Percentiles rank a stretch among this genome's conserved stretches.
These are phyloP conservation scores for Atherinosoma microstoma DNA, from an alignment of 2,797 vertebrate species.

Conservation along the genomic window DNA sequence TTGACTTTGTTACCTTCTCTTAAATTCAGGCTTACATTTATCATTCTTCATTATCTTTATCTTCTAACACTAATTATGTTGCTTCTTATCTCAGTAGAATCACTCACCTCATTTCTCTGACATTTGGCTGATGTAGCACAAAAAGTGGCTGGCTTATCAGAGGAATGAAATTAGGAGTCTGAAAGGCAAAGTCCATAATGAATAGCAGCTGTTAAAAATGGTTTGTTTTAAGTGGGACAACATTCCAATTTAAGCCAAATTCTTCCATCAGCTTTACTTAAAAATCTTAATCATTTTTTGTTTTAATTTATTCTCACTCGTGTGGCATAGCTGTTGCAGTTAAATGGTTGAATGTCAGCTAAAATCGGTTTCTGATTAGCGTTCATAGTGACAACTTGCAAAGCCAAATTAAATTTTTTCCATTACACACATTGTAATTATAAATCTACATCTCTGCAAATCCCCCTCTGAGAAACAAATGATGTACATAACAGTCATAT, in stretches of 20 bases:
- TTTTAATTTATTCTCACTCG: constrained; percentile 26
- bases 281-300: constrained; percentile 10
- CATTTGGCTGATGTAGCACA: constrained; percentile 46
- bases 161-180: constrained; percentile 25
- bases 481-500: constrained; percentile 67
- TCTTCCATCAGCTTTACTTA: not conserved
- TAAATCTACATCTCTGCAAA: constrained; percentile 68
- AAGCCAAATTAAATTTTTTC: constrained; percentile 70
- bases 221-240: constrained; percentile 19
- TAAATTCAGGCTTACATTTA: constrained; percentile 52
- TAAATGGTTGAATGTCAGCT: constrained; percentile 54
- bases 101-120: constrained; percentile 44
- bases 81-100: constrained; percentile 61
- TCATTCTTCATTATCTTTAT: constrained; percentile 68
- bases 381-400: constrained; percentile 43
- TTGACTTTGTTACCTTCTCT: constrained; percentile 57
- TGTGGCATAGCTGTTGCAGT: constrained; percentile 19
- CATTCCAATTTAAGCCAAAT: constrained; percentile 5
- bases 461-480: constrained; percentile 71
- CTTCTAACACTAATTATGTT: constrained; percentile 64
- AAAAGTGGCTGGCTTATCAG: constrained; percentile 56
- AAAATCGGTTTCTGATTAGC: constrained; percentile 68
- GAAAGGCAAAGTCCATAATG: constrained; percentile 23
- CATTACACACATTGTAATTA: constrained; percentile 73
- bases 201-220: constrained; percentile 17